phyloP scores from a whole-genome alignment of 2,113 vertebrate genomes.

The Lipophrys pholis region DNA sequence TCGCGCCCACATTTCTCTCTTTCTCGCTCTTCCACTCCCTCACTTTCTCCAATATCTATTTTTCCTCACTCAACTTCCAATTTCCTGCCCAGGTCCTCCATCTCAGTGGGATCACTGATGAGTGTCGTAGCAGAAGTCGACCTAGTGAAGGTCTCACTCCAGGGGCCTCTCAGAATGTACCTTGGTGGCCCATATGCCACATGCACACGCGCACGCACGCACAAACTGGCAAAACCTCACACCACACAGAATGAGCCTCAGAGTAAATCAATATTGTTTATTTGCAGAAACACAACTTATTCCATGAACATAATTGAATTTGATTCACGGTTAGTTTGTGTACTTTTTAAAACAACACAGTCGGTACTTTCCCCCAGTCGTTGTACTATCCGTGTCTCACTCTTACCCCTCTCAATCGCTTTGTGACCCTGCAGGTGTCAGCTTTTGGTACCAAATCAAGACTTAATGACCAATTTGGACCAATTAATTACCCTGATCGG shows the following conservation, averaged over 20 bases:
- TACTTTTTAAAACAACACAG: neutral
- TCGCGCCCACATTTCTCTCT: neutral
- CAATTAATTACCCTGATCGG: conserved; percentile 70
- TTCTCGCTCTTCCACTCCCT: neutral
- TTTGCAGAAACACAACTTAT: neutral
- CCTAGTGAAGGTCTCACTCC: conserved; percentile 50
- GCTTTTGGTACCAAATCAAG: conserved; percentile 50
- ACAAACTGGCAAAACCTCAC: neutral
- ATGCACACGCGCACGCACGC: neutral
- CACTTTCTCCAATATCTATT: neutral
- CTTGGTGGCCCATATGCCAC: neutral
- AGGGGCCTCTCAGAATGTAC: conserved; percentile 44
- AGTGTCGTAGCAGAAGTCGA: conserved; percentile 51
- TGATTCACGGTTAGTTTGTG: conserved; percentile 23
- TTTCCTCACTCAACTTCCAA: conserved; percentile 13
- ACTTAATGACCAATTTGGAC: conserved; percentile 73
- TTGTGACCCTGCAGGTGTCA: conserved; percentile 60
- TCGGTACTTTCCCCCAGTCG: neutral
- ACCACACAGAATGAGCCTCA: neutral
- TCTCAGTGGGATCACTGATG: conserved; percentile 51
- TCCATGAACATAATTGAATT: conserved; percentile 11
- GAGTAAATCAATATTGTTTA: conserved; percentile 9
- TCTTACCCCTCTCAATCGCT: conserved; percentile 10
- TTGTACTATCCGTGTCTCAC: neutral
- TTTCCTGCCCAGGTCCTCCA: conserved; percentile 16